Evolutionary conservation across 2,797 vertebrate genomes (phyloP).

Genomic region (Salarias fasciatus): DNA sequence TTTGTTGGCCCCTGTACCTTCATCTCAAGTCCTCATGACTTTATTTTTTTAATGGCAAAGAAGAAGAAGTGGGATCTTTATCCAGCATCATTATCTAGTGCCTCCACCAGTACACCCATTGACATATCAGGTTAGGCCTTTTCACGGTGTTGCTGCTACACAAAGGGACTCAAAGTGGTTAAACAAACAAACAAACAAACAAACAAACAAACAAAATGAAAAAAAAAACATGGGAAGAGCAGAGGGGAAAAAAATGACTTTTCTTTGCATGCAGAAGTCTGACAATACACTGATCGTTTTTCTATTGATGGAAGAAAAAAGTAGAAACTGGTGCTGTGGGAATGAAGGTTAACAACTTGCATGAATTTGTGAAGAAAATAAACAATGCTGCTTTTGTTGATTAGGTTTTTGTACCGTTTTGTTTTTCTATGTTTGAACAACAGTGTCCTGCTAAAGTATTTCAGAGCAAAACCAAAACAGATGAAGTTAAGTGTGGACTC

Average conservation of each 20-base stretch:
- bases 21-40: slow-evolving; percentile 32
- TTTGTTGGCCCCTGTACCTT: slow-evolving; percentile 28
- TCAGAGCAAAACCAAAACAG: slow-evolving; percentile 73
- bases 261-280: slow-evolving; percentile 84
- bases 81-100: slow-evolving; percentile 77
- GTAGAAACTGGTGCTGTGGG: slow-evolving; percentile 73
- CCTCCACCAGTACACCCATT: slow-evolving; percentile 81
- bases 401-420: slow-evolving; percentile 59
- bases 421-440: slow-evolving; percentile 64
- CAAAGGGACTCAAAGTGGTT: slow-evolving; percentile 39
- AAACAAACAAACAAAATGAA: not conserved
- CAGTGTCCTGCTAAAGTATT: slow-evolving; percentile 68
- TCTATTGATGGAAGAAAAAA: slow-evolving; percentile 65
- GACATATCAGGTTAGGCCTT: slow-evolving; percentile 84
- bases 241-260: slow-evolving; percentile 62
- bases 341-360: slow-evolving; percentile 81
- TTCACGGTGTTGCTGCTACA: slow-evolving; percentile 84
- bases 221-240: slow-evolving; percentile 25
- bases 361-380: slow-evolving; percentile 80
- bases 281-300: slow-evolving; percentile 77
- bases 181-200: slow-evolving; percentile 1
- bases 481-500: slow-evolving; percentile 69
- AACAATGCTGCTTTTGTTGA: slow-evolving; percentile 79
- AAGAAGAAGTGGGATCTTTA: slow-evolving; percentile 54
- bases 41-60: slow-evolving; percentile 56